A percentile compares a stretch with the other conserved stretches of the same genome.
Conservation (phyloP, 2,797 vertebrate species). For the Sylvilagus floridanus region DNA sequence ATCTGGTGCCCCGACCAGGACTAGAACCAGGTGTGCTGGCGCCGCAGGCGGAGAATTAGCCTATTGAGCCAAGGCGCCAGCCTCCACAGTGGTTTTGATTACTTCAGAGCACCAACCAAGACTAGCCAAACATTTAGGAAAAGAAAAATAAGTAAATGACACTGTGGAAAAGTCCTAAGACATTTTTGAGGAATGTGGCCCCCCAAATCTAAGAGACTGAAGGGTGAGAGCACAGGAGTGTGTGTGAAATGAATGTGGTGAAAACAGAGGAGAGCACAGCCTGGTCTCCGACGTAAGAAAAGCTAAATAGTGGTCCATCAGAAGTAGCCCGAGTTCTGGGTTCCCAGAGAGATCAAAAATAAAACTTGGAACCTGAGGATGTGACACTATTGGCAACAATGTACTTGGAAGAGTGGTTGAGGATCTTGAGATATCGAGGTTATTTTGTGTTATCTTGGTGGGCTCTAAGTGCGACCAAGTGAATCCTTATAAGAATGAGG, state of each 20-base stretch:
- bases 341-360: not conserved
- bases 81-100: not conserved
- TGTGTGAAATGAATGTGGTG: not conserved
- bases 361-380: not conserved
- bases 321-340: not conserved
- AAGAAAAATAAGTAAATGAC: not conserved
- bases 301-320: not conserved
- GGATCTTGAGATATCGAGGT: not conserved
- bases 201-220: not conserved
- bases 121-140: not conserved
- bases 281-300: not conserved
- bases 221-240: not conserved
- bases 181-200: not conserved
- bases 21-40: too few relatives aligned
- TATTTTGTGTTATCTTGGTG: not conserved
- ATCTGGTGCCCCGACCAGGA: too few relatives aligned
- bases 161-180: not conserved
- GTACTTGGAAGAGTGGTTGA: not conserved
- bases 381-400: not conserved
- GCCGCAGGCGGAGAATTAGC: too few relatives aligned
- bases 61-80: too few relatives aligned
- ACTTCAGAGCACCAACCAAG: not conserved
- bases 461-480: not conserved
- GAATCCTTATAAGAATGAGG: not conserved
- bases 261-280: not conserved